Base-by-base conservation (phyloP, 2,888 invertebrate genomes). In the Latrodectus elegans region DNA sequence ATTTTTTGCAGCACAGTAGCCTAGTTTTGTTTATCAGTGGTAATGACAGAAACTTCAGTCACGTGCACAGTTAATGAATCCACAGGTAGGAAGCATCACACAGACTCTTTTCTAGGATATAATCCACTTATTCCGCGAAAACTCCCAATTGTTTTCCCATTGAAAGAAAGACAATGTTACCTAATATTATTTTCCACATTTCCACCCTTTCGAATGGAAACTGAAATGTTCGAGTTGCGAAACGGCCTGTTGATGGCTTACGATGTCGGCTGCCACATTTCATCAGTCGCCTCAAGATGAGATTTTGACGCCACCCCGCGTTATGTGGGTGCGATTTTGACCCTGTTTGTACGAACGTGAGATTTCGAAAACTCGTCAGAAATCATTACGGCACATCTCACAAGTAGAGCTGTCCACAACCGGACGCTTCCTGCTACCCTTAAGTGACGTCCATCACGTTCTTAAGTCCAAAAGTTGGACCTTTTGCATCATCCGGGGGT, bases 311-410 rank as follows among this genome's bases (percentile, higher is more conserved):
- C 78, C 70, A 26, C 70, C 77, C 55, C 38, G 10, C 65, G 38
- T 38, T 67, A 73, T 72, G 81, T 81, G 81, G 81, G 81, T 67
- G 72, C 64, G 64, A 80, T 80, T 80, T 73, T 74, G 81, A 81
- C 81, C 81, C 65, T 73, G 73, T 81, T 81, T 65, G 81, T 72
- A 74, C 65, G 81, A 73, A 79, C 55, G 60, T 51, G 26, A 10
- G 73, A 51, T 81, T 81, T 74, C 73, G 81, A 17, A 64, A 74
- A 67, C 12, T 64, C 22, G 78, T 26, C 49, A 76, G 67, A 74
- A 76, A 49, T 52, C 22, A 14, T 73, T 67, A 73, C 74, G 73
- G 60, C 9, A 15, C 12, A 60, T 60, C n/a, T 38, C 38, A 38
- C 38, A 38, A 38, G 38, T 38, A 38, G 81, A 81, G 74, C 67